Evolutionary conservation across 2,113 vertebrate species (phyloP).

Genomic region (Uria aalge): DNA sequence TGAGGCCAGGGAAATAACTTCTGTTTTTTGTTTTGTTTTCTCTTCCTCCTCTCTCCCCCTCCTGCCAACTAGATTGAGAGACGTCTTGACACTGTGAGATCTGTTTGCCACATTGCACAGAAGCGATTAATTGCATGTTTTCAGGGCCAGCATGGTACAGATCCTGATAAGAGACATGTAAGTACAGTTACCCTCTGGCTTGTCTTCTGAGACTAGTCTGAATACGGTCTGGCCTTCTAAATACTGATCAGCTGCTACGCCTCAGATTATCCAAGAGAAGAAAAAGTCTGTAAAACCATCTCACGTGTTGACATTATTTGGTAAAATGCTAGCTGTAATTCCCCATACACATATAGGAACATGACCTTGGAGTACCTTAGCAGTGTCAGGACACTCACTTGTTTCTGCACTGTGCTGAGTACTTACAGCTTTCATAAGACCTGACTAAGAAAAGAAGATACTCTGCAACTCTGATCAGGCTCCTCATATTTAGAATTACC

Average conservation of each 20-base stretch:
- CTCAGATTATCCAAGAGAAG: background rate
- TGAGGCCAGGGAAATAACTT: constrained; percentile 8
- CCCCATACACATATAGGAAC: background rate
- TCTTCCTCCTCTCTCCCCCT: background rate
- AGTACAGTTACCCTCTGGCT: constrained; percentile 38
- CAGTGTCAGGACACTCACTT: rapidly evolving
- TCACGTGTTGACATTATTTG: rapidly evolving
- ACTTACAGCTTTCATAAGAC: background rate
- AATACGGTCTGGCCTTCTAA: background rate
- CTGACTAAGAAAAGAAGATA: background rate
- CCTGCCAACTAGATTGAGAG: constrained; percentile 84
- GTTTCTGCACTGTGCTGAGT: background rate
- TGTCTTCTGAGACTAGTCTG: background rate
- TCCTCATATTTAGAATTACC: background rate
- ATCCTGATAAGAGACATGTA: constrained; percentile 91
- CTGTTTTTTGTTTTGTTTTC: background rate
- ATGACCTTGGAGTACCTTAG: background rate
- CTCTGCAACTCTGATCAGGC: background rate
- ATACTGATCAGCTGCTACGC: background rate
- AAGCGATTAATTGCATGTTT: constrained; percentile 89
- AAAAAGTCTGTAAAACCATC: background rate
- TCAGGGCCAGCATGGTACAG: constrained; percentile 92
- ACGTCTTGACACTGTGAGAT: constrained; percentile 89
- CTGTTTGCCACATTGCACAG: constrained; percentile 91
- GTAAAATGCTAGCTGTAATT: background rate